These are phyloP conservation scores for Morinoia aosen DNA, from an alignment of 2,888 invertebrate genomes.

Conservation along the genomic window DNA sequence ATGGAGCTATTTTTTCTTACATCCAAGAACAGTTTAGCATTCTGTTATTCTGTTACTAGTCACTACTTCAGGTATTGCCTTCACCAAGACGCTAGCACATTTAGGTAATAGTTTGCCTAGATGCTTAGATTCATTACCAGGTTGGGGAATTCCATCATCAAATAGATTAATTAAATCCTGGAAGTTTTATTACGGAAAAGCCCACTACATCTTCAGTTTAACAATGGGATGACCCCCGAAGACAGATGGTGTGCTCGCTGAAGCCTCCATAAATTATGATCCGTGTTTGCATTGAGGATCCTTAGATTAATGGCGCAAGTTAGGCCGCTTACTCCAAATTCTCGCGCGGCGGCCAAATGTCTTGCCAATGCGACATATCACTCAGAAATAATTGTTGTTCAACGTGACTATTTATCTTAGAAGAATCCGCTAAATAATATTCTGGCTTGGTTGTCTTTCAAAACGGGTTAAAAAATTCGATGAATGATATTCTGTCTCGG, in stretches of 20 bases:
- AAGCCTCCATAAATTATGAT: conserved; percentile 2
- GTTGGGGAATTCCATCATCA: not conserved
- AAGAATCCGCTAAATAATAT: too few species aligned
- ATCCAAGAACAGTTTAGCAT: too few species aligned
- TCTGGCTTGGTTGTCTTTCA: too few species aligned
- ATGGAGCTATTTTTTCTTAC: too few species aligned
- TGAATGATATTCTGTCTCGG: too few species aligned
- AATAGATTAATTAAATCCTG: not conserved
- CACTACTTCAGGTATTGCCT: too few species aligned
- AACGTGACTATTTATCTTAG: not conserved
- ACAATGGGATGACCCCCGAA: not conserved
- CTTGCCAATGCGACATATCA: not conserved
- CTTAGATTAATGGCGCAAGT: not conserved
- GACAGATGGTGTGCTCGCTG: not conserved
- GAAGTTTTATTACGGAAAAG: not conserved
- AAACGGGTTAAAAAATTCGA: too few species aligned
- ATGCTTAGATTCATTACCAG: not conserved
- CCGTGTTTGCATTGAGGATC: conserved; percentile 9
- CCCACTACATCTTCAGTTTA: not conserved
- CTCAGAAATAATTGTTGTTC: not conserved
- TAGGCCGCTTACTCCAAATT: not conserved
- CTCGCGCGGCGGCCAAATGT: not conserved
- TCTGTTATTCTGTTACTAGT: too few species aligned
- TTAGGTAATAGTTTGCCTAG: not conserved
- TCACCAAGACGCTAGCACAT: not conserved